Conservation (phyloP, 1,140 invertebrate genomes). For the Mya arenaria region DNA sequence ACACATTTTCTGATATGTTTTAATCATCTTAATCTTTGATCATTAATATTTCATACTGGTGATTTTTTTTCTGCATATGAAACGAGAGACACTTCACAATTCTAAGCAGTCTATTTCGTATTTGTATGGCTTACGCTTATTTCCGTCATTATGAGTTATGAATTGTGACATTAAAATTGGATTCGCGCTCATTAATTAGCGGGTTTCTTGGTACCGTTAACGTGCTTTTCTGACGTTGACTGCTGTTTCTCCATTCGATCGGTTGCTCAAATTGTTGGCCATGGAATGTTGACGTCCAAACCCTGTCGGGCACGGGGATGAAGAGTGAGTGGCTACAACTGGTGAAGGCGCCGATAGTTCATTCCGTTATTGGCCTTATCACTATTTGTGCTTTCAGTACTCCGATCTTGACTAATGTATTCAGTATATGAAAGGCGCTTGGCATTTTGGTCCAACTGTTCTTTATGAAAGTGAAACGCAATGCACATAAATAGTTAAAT, state of each 20-base stretch:
- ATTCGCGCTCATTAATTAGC: background rate
- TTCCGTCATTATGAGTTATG: conserved; percentile 60
- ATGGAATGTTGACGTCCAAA: background rate
- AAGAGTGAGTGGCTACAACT: background rate
- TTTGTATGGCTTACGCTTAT: too few relatives aligned
- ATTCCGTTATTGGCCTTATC: background rate
- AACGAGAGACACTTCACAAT: too few relatives aligned
- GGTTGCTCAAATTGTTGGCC: background rate
- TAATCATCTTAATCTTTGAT: too few relatives aligned
- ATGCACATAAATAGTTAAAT: conserved; percentile 43
- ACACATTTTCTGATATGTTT: too few relatives aligned
- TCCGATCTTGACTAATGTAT: conserved; percentile 22
- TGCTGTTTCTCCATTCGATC: background rate
- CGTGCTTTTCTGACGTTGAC: conserved; percentile 17
- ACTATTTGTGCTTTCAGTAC: background rate
- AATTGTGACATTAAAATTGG: conserved; percentile 48
- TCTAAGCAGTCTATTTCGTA: too few relatives aligned
- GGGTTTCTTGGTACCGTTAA: background rate
- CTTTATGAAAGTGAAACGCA: conserved; percentile 37
- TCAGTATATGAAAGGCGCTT: conserved; percentile 28
- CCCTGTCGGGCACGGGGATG: too few relatives aligned
- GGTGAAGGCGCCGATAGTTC: background rate
- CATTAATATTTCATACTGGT: too few relatives aligned
- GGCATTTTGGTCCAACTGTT: conserved; percentile 32
- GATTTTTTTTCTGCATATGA: too few relatives aligned